Conservation (phyloP, 2,888 invertebrate species). For the Germaria angustata region DNA sequence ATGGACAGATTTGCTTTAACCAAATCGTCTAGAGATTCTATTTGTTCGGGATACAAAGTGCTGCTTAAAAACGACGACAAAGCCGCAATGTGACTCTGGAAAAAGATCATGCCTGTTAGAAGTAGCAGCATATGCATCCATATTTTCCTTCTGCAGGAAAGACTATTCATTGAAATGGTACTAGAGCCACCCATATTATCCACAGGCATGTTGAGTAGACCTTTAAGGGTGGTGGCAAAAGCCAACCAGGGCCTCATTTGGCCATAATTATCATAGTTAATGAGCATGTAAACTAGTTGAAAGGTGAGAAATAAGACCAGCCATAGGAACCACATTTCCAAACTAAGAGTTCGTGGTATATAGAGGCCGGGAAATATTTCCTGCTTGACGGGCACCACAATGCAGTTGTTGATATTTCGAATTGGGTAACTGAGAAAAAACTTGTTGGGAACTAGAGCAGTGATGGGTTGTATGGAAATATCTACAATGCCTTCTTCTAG, state of each 20-base stretch:
- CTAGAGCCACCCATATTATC: background rate
- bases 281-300: constrained; percentile 52
- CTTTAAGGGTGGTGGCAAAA: constrained; percentile 49
- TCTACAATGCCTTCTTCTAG: constrained; percentile 60
- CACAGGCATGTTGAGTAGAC: constrained; percentile 61
- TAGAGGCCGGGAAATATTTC: constrained; percentile 68
- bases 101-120: constrained; percentile 63
- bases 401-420: constrained; percentile 68
- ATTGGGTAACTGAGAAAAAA: constrained; percentile 68
- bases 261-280: constrained; percentile 54
- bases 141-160: background rate
- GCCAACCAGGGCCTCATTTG: constrained; percentile 39
- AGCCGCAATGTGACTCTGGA: constrained; percentile 53
- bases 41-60: constrained; percentile 66
- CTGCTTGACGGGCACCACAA: constrained; percentile 68
- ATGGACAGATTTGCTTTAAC: constrained; percentile 60
- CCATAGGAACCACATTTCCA: constrained; percentile 61
- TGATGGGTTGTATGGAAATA: constrained; percentile 66
- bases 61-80: constrained; percentile 68
- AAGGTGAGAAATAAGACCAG: constrained; percentile 59
- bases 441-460: constrained; percentile 50
- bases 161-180: background rate
- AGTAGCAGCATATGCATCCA: constrained; percentile 51
- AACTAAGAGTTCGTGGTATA: constrained; percentile 64
- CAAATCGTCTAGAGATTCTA: constrained; percentile 68